Evolutionary conservation across 2,797 vertebrate species (phyloP), one percentile per base, ranked within the genome.

Genomic region (Kryptolebias ocellatus): DNA sequence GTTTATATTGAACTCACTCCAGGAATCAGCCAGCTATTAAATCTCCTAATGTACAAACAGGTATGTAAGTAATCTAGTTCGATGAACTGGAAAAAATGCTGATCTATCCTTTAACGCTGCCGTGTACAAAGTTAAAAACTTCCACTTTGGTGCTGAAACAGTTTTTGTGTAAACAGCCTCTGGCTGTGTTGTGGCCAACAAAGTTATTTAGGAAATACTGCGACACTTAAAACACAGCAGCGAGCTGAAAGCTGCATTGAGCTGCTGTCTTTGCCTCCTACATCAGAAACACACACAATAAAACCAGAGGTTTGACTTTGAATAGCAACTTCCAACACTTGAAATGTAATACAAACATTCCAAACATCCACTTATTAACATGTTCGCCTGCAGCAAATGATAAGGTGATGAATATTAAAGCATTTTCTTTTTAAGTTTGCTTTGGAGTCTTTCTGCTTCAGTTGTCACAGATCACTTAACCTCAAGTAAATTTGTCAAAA

Each of bases 381-480:
- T 56, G 70, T 51, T 78, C 42, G 75, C 87, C 80, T 58, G 11
- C 11, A 87, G 85, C 76, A 1, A 20, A 24, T 4, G 74, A 80
- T 80, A 74, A 67, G 50, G 52, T 72, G 72, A 79, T 77, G 20
- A 18, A 50, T 51, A 72, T 88, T 70, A 85, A 83, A 80, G 62
- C 45, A 8, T 44, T 56, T 57, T 65, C 78, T 70, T 73, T 80
- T 63, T 64, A 29, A 60, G 49, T 81, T 71, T 79, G 64, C 84
- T 78, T 74, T 59, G n/a, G 69, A 69, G 45, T 65, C 59, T 73
- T 66, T 76, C 66, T 75, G 50, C 70, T 70, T 49, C 27, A 55
- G 65, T 78, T 67, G 64, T 84, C 67, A 76, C 69, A 74, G 62
- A 80, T 67, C 14, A 1, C 60, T 73, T 71, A 76, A 64, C 83